Conservation (phyloP, 1,140 invertebrate species). For the Stegodyphus mimosarum region DNA sequence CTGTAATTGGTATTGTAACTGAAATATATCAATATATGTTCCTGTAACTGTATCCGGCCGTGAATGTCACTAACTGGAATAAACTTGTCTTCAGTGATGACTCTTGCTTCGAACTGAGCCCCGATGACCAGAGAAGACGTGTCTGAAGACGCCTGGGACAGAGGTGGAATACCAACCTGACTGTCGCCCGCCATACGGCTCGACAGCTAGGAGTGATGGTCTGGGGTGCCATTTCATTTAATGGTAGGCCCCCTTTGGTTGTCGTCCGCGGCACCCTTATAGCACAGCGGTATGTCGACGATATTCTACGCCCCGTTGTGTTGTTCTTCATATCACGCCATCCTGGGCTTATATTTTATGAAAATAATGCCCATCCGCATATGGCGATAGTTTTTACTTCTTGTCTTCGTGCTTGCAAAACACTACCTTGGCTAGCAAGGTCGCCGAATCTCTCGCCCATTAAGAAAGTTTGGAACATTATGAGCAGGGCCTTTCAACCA, state of each 20-base stretch:
- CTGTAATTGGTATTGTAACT: too few relatives aligned
- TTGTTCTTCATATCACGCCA: background rate
- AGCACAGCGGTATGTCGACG: slow-evolving; percentile 16
- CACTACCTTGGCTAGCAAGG: background rate
- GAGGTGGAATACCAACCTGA: background rate
- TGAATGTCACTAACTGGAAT: background rate
- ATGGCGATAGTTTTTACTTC: background rate
- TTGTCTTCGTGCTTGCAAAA: background rate
- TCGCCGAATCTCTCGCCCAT: background rate
- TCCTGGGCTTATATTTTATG: background rate
- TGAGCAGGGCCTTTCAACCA: background rate
- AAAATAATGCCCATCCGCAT: background rate
- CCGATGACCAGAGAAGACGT: slow-evolving; percentile 4
- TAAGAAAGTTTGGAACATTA: background rate
- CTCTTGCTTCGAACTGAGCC: slow-evolving; percentile 1
- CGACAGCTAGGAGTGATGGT: background rate
- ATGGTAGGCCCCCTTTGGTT: slow-evolving; percentile 6
- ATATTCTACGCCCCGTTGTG: background rate
- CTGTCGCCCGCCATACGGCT: background rate
- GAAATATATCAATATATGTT: too few relatives aligned
- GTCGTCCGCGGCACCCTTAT: background rate
- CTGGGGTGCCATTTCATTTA: background rate
- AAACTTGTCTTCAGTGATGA: background rate
- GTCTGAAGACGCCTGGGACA: slow-evolving; percentile 14
- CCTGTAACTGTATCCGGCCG: too few relatives aligned